Conservation (phyloP, 2,113 vertebrate species). For the Saccopteryx leptura region DNA sequence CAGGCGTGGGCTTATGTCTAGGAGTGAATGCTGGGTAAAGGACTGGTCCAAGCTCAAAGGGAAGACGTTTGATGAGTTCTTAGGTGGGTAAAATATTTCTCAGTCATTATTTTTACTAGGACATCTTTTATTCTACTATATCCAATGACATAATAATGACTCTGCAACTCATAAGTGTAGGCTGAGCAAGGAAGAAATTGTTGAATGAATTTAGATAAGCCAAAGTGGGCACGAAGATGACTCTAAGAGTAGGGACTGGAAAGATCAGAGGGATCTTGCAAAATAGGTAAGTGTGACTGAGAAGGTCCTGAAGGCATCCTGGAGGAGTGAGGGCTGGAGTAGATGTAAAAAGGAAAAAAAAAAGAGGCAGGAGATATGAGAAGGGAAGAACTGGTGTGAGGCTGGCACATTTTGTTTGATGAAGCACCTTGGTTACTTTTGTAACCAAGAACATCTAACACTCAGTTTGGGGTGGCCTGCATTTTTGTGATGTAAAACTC, state of each 20-base stretch:
- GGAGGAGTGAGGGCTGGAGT: background rate
- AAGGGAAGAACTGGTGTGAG: background rate
- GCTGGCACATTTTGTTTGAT: rapidly evolving
- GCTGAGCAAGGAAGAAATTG: background rate
- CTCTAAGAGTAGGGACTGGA: background rate
- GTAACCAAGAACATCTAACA: background rate
- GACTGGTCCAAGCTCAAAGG: background rate
- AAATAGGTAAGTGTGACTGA: background rate
- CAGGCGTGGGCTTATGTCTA: background rate
- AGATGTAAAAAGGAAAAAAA: background rate
- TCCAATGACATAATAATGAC: background rate
- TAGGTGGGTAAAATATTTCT: background rate
- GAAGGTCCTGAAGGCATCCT: background rate
- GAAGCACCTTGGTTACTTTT: background rate
- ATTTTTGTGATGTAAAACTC: background rate
- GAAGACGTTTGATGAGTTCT: background rate
- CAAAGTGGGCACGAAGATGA: background rate
- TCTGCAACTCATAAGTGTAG: background rate
- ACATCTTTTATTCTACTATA: background rate
- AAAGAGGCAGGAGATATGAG: background rate
- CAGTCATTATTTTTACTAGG: background rate
- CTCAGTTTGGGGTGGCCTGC: background rate
- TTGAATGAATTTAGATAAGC: background rate
- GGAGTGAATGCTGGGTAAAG: background rate
- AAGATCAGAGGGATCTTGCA: background rate